Conservation (phyloP, 1,140 invertebrate genomes). For the Tetramorium parvispinum region DNA sequence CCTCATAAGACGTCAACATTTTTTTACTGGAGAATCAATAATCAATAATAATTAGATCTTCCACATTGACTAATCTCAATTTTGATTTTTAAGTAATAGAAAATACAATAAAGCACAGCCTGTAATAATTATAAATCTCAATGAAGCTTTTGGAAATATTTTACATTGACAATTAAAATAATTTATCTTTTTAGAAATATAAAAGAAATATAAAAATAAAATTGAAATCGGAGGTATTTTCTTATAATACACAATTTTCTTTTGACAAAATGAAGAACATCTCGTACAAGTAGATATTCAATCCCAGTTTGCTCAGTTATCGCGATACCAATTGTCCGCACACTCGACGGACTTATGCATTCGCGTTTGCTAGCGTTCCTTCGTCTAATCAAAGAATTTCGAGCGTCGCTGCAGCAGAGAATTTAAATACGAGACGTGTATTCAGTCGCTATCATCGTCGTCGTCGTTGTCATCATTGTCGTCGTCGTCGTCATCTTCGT, state of each 20-base stretch:
- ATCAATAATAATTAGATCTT: not conserved
- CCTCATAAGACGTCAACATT: not conserved
- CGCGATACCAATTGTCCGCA: not conserved
- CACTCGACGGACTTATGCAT: not conserved
- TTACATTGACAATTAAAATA: not conserved
- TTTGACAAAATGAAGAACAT: not conserved
- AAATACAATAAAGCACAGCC: no score
- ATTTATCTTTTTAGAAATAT: not conserved
- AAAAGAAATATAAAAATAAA: not conserved
- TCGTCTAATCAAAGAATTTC: constrained; percentile 85
- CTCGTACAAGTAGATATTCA: not conserved
- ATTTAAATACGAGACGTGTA: constrained; percentile 83
- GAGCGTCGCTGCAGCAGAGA: constrained; percentile 76
- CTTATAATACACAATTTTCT: not conserved
- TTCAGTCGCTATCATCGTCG: constrained; percentile 58
- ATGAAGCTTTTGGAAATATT: not conserved
- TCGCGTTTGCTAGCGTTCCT: constrained; percentile 3
- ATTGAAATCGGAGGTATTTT: not conserved
- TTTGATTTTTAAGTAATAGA: not conserved
- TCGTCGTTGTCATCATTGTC: constrained; percentile 21
- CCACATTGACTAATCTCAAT: not conserved
- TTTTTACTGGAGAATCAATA: not conserved
- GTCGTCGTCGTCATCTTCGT: constrained; percentile 34
- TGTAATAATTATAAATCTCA: not conserved
- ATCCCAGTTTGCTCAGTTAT: constrained; percentile 7